phyloP scores from a whole-genome alignment of 2,888 invertebrate species.

The Sinotaia quadrata region DNA sequence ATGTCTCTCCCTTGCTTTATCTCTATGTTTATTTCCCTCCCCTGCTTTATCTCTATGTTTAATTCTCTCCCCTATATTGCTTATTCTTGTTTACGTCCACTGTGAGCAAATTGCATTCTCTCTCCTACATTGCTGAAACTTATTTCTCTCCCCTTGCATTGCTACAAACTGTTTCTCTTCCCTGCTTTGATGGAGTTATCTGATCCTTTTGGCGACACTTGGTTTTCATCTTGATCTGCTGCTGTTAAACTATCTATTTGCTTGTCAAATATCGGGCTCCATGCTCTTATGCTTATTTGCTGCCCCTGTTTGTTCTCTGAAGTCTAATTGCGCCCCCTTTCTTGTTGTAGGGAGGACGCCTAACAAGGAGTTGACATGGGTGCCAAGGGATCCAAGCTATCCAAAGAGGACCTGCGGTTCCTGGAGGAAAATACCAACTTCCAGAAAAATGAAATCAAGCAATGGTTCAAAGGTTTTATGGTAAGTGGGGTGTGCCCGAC shows the following conservation, averaged over 20 bases:
- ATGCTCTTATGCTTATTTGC: not conserved
- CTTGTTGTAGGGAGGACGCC: not conserved
- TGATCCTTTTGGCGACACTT: too few species aligned
- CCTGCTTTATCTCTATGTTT: not conserved
- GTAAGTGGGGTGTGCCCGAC: constrained; percentile 79
- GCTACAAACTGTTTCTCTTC: too few species aligned
- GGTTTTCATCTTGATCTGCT: too few species aligned
- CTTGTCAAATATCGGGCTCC: too few species aligned
- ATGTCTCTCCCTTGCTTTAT: too few species aligned
- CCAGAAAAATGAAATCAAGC: constrained; percentile 98
- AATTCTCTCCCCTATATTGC: not conserved
- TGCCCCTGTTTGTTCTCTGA: not conserved
- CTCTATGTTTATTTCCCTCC: not conserved
- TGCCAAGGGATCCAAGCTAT: constrained; percentile 75
- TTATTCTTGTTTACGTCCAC: too few species aligned
- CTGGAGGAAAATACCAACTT: constrained; percentile 97
- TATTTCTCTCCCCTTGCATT: too few species aligned
- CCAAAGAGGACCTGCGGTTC: constrained; percentile 99
- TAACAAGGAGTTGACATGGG: constrained; percentile 26
- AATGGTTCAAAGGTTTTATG: constrained; percentile 99
- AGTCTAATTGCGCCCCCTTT: not conserved
- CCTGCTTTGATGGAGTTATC: too few species aligned
- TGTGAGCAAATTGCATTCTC: too few species aligned
- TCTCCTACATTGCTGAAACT: too few species aligned
- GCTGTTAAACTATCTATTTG: too few species aligned